Evolutionary conservation across 2,113 vertebrate species (phyloP).

Genomic region (Recurvirostra avosetta): DNA sequence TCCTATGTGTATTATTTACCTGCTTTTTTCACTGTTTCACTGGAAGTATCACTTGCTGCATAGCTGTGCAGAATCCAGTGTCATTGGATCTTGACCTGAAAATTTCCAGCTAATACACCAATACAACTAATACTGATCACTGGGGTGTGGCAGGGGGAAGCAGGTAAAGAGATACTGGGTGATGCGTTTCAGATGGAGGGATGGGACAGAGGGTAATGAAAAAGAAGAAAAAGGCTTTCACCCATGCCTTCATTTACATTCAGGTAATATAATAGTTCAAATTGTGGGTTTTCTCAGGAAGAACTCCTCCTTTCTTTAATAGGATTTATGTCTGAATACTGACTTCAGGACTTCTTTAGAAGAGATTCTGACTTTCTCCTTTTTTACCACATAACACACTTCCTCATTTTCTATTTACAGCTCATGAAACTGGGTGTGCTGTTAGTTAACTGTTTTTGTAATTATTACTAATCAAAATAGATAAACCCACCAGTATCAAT

Average conservation of each 20-base stretch:
- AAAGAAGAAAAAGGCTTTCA: neutral
- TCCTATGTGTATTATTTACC: neutral
- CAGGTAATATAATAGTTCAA: neutral
- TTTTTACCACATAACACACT: neutral
- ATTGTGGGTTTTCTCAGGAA: neutral
- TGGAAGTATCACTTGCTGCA: neutral
- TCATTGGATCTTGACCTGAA: neutral
- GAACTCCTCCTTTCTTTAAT: neutral
- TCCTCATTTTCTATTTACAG: constrained; percentile 26
- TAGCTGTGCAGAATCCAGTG: neutral
- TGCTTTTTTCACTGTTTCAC: neutral
- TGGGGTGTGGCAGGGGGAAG: too few relatives aligned
- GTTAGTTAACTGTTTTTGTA: neutral
- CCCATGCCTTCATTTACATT: neutral
- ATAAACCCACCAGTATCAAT: neutral
- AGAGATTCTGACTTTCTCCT: neutral
- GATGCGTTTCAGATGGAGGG: neutral
- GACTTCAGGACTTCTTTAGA: neutral
- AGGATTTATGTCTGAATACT: neutral
- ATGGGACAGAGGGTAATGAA: neutral
- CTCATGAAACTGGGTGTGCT: neutral
- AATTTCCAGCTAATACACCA: neutral
- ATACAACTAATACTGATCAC: neutral
- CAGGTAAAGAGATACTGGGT: neutral
- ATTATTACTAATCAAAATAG: neutral